A percentile compares a stretch with the other conserved stretches of the same genome.
phyloP scores from a whole-genome alignment of 2,113 vertebrate genomes.

The Sander vitreus region DNA sequence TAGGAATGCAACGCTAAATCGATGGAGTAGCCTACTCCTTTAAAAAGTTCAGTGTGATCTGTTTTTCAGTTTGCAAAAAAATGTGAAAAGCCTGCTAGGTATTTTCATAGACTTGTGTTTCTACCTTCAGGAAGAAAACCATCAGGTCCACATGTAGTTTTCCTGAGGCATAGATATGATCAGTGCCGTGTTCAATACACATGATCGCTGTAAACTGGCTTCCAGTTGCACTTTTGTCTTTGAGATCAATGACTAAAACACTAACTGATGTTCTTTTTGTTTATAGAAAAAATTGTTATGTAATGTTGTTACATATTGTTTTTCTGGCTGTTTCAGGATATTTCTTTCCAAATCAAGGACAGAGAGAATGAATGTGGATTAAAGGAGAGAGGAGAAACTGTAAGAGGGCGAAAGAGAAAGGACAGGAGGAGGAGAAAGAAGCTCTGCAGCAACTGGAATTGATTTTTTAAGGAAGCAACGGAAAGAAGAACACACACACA shows the following conservation, averaged over 20 bases:
- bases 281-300: neutral
- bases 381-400: conserved; percentile 4
- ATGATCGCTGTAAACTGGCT: conserved; percentile 15
- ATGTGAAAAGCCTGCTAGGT: neutral
- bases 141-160: neutral
- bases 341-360: neutral
- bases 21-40: neutral
- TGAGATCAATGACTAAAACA: conserved; percentile 26
- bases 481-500: conserved; percentile 38
- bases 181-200: conserved; percentile 16
- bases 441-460: conserved; percentile 66
- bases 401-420: conserved; percentile 33
- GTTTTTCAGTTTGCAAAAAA: neutral
- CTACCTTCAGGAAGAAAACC: neutral
- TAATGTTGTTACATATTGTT: neutral
- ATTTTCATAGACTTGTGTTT: neutral
- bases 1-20: neutral
- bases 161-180: neutral
- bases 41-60: neutral
- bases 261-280: neutral
- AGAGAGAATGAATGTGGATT: conserved; percentile 9
- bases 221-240: neutral
- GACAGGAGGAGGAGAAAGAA: conserved; percentile 36
- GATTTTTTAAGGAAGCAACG: conserved; percentile 67
- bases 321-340: neutral